Conservation (phyloP, 2,113 vertebrate genomes). For the Atrichornis clamosus region DNA sequence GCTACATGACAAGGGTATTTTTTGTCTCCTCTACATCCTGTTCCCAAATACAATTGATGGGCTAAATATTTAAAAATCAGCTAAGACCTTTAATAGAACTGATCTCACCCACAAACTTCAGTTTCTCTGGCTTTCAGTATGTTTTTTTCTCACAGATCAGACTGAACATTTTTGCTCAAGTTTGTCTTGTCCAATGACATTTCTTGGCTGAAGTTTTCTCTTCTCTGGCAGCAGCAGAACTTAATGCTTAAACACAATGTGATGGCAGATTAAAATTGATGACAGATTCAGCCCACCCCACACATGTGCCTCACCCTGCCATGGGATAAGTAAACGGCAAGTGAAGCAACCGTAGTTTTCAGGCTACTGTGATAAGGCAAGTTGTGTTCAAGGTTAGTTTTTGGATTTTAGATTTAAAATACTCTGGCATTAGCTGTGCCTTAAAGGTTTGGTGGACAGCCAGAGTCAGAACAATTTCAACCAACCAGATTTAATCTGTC, state of each 20-base stretch:
- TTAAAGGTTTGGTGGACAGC: neutral
- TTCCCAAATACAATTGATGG: neutral
- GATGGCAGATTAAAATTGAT: constrained; percentile 6
- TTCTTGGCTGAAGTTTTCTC: constrained; percentile 26
- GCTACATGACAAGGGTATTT: neutral
- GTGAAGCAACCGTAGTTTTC: neutral
- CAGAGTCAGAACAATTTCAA: neutral
- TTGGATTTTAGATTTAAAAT: constrained; percentile 7
- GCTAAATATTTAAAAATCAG: neutral
- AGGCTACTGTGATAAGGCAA: neutral
- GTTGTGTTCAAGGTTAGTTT: neutral
- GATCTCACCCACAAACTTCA: neutral
- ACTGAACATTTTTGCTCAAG: neutral
- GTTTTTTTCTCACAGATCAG: constrained; percentile 19
- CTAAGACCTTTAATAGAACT: neutral
- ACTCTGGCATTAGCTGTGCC: neutral
- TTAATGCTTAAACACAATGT: neutral
- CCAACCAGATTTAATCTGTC: constrained; percentile 3
- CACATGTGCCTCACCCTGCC: neutral
- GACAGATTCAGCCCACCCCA: neutral
- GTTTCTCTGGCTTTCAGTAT: neutral
- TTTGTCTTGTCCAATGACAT: neutral
- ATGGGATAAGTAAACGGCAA: neutral
- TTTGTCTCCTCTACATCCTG: neutral
- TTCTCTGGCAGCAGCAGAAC: constrained; percentile 3